phyloP scores from a whole-genome alignment of 2,113 vertebrate species.

The Protobothrops flavoviridis region DNA sequence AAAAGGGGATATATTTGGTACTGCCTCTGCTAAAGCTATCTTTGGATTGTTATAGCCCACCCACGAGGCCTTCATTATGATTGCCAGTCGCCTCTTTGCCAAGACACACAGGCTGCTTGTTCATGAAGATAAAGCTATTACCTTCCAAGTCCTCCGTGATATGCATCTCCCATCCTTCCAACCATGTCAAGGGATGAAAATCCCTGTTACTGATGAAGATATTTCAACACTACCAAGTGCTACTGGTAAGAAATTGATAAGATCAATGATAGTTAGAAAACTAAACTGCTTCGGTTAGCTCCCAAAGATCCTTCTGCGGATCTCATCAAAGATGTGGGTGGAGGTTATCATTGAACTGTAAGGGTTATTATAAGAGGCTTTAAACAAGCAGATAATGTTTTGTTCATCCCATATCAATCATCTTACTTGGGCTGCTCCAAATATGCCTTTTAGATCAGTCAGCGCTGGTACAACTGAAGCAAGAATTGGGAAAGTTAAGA shows the following conservation, averaged over 20 bases:
- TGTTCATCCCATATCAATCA: background rate
- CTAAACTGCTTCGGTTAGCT: background rate
- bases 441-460: constrained; percentile 58
- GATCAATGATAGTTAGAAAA: background rate
- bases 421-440: background rate
- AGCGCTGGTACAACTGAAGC: constrained; percentile 60
- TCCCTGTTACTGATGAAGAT: constrained; percentile 67
- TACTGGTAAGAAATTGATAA: constrained; percentile 45
- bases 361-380: background rate
- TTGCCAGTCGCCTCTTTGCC: constrained; percentile 81
- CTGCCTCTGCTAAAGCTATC: background rate
- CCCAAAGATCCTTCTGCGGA: background rate
- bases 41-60: constrained; percentile 57
- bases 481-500: constrained; percentile 48
- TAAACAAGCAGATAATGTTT: background rate
- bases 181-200: constrained; percentile 59
- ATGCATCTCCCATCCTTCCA: constrained; percentile 59
- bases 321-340: background rate
- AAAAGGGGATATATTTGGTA: background rate
- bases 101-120: constrained; percentile 71
- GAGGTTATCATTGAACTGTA: background rate
- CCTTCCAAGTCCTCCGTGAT: constrained; percentile 55
- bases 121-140: constrained; percentile 29
- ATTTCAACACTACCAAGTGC: constrained; percentile 43
- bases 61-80: constrained; percentile 80